These are phyloP conservation scores for Tolmerus cingulatus DNA, from an alignment of 2,888 invertebrate species.

Conservation along the genomic window DNA sequence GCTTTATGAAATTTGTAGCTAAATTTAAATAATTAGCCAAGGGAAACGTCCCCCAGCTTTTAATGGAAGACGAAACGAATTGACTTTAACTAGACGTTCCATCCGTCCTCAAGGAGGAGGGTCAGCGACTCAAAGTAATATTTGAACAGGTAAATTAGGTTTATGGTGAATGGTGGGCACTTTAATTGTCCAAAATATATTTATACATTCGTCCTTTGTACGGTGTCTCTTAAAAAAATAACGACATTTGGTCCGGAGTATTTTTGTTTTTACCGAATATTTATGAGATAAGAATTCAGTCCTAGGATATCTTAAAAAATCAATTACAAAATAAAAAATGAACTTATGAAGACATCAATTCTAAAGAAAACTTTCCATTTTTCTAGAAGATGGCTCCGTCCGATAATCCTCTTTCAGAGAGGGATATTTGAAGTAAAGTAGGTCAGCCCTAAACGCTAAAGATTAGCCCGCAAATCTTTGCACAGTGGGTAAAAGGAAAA, in stretches of 20 bases:
- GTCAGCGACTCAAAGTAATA: neutral
- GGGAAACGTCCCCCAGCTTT: neutral
- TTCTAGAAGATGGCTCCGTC: neutral
- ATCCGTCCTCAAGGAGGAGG: neutral
- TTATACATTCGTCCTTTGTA: neutral
- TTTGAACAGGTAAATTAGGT: neutral
- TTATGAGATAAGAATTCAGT: neutral
- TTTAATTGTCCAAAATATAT: neutral
- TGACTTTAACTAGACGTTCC: neutral
- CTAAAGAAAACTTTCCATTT: neutral
- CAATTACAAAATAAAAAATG: neutral
- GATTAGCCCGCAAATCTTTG: neutral
- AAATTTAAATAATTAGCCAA: slow-evolving; percentile 31
- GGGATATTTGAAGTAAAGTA: neutral
- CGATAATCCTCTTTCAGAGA: neutral
- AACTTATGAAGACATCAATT: neutral
- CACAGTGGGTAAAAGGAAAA: neutral
- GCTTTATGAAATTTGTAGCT: slow-evolving; percentile 28
- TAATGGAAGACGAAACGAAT: neutral
- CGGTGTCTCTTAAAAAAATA: neutral
- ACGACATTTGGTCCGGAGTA: neutral
- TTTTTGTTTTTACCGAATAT: neutral
- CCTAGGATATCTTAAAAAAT: neutral
- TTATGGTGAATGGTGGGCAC: neutral
- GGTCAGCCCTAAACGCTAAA: neutral